Evolutionary conservation across 1,140 invertebrate species (phyloP), one percentile per base, ranked within the genome.

Genomic region (Zaprionus inermis): DNA sequence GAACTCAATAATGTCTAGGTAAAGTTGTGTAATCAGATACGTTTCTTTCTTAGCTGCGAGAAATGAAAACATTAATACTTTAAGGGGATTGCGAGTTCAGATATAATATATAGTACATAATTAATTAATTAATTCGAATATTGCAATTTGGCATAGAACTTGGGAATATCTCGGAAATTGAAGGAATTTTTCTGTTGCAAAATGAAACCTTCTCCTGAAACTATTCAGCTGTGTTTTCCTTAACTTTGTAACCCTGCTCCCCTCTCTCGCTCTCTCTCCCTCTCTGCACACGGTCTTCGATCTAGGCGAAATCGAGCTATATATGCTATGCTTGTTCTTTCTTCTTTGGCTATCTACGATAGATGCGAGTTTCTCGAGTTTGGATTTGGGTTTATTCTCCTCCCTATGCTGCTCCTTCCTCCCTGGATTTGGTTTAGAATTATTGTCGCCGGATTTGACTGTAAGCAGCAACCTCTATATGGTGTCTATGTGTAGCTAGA

Each of bases 311-410:
- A 54, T 54, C 34, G 32, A 59, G 36, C 30, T 56, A 46, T 66
- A 38, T 49, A 56, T 68, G 63, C 66, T 71, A 60, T 32, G 20
- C 12, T 59, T 44, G 44, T 51, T 60, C 32, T 58, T 38, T 49
- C 58, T 73, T 66, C 22, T 61, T 79, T 89, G 84, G 70, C 84
- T 88, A 89, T 79, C 84, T 84, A 89, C 65, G 72, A 81, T 89
- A 76, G 78, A 73, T 88, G 84, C 84, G 84, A 89, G 84, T 90
- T 75, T 81, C 84, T 79, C 72, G 83, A 88, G 83, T 72, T 75
- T 58, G 22, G 32, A 38, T 41, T 61, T 24, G 34, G 10, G 2
- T n/a, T 66, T 16, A 3, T 24, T 3, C 18, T 49, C 18, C n/a
- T 41, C 20, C 44, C 5, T 18, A 18, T 44, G 5, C 16, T 46